Evolutionary conservation across 2,113 vertebrate species (phyloP).

Genomic region (Falco punctatus): DNA sequence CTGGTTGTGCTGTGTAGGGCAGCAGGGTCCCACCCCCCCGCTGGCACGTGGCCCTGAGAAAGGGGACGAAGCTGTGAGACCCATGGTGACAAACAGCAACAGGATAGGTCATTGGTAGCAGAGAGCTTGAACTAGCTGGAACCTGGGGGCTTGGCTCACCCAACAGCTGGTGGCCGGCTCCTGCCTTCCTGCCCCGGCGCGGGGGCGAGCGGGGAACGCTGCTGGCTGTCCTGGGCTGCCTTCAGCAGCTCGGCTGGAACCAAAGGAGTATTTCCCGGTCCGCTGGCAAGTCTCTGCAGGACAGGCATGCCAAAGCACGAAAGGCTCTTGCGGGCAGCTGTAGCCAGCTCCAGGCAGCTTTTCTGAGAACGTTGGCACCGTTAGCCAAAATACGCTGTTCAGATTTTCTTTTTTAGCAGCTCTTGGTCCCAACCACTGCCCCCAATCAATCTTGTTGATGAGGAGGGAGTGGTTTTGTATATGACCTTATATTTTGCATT

Average conservation of each 20-base stretch:
- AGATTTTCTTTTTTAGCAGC: not conserved
- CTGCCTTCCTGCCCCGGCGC: not conserved
- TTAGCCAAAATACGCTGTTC: not conserved
- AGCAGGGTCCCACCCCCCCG: not conserved
- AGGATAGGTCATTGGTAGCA: not conserved
- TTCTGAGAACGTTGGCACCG: not conserved
- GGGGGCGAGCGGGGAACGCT: not conserved
- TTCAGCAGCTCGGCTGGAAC: not conserved
- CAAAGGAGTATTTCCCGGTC: not conserved
- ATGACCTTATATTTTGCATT: not conserved
- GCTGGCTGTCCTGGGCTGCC: not conserved
- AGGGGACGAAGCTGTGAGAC: not conserved
- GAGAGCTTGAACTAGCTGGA: not conserved
- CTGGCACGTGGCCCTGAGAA: not conserved
- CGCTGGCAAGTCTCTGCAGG: not conserved
- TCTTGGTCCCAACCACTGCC: not conserved
- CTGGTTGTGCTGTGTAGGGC: not conserved
- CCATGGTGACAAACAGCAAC: fast-evolving
- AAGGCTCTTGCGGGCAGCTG: not conserved
- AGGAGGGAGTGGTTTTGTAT: not conserved
- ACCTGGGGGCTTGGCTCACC: fast-evolving
- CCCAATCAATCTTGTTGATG: not conserved
- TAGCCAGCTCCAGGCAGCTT: not conserved
- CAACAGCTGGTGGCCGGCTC: not conserved
- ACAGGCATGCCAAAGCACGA: not conserved